phyloP scores from a whole-genome alignment of 2,888 invertebrate species.

The Arrhopalites spinosus region DNA sequence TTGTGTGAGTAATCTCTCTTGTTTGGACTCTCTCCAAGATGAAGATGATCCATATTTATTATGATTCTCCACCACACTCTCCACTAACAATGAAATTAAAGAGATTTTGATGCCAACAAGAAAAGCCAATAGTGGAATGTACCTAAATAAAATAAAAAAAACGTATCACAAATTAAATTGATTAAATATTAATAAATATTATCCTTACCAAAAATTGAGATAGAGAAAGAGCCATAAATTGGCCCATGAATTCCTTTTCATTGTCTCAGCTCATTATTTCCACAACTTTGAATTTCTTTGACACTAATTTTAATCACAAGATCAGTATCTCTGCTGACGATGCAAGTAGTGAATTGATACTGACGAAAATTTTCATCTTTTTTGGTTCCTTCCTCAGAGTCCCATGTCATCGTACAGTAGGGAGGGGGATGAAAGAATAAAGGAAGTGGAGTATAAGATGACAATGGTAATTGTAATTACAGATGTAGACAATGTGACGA shows the following conservation, averaged over 20 bases:
- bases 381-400: too few relatives aligned
- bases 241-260: slow-evolving; percentile 15
- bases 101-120: slow-evolving; percentile 53
- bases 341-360: too few relatives aligned
- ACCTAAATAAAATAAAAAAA: slow-evolving; percentile 39
- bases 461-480: too few relatives aligned
- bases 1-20: slow-evolving; percentile 13
- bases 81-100: slow-evolving; percentile 47
- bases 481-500: too few relatives aligned
- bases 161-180: not conserved
- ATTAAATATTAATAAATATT: not conserved
- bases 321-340: too few relatives aligned
- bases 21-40: not conserved
- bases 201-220: slow-evolving; percentile 36
- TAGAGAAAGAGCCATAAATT: slow-evolving; percentile 30
- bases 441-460: too few relatives aligned
- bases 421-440: too few relatives aligned
- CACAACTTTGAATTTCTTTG: too few relatives aligned
- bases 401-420: too few relatives aligned
- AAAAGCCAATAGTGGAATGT: slow-evolving; percentile 49
- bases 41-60: slow-evolving; percentile 34
- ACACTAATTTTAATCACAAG: too few relatives aligned
- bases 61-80: slow-evolving; percentile 36
- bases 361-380: too few relatives aligned
- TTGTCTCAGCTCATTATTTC: slow-evolving; percentile 3